Conservation (phyloP, 2,888 invertebrate genomes). For the Parasteatoda lunata region DNA sequence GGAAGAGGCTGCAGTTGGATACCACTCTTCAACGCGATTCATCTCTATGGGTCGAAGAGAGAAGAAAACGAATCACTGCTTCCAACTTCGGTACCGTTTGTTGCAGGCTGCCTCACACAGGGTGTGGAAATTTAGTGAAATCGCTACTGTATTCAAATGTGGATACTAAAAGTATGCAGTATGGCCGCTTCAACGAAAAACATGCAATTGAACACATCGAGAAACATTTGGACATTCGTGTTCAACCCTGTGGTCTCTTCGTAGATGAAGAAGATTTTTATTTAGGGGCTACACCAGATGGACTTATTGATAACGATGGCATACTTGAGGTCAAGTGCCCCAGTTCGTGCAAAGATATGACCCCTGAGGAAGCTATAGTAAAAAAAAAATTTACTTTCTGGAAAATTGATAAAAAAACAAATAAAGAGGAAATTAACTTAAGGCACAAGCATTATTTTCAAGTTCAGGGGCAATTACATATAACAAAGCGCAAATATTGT, state of each 20-base stretch:
- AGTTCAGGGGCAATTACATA: conserved; percentile 11
- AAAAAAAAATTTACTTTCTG: conserved; percentile 6
- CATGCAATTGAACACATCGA: neutral
- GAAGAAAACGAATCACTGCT: conserved; percentile 6
- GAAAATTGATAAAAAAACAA: neutral
- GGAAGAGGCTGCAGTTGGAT: too few relatives aligned
- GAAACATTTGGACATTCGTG: neutral
- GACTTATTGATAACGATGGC: neutral
- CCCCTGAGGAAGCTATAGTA: neutral
- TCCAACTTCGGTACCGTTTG: conserved; percentile 11
- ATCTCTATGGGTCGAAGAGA: neutral
- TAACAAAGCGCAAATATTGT: conserved; percentile 2
- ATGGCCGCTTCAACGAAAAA: neutral
- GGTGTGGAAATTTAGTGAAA: conserved; percentile 4
- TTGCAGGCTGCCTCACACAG: neutral
- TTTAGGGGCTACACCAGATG: conserved; percentile 1
- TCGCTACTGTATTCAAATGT: neutral
- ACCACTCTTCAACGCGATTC: neutral
- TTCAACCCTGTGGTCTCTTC: neutral
- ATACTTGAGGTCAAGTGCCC: conserved; percentile 4
- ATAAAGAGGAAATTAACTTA: neutral
- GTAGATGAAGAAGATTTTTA: neutral
- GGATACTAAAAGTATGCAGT: neutral
- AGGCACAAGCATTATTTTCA: conserved; percentile 13
- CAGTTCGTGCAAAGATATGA: neutral